phyloP scores from a whole-genome alignment of 2,888 invertebrate genomes.

The Nephrotoma flavescens region DNA sequence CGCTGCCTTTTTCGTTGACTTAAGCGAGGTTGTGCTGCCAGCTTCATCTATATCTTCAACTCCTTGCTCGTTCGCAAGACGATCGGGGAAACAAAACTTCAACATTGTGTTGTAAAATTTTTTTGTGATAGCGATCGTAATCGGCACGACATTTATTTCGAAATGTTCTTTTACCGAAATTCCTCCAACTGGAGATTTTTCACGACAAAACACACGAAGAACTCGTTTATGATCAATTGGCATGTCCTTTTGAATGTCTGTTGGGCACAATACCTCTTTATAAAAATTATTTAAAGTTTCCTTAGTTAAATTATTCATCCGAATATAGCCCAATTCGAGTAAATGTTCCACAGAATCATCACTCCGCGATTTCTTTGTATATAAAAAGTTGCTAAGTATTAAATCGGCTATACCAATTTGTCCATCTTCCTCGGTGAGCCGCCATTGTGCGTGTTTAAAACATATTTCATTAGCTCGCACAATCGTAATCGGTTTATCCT shows the following conservation, averaged over 20 bases:
- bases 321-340: slow-evolving; percentile 86
- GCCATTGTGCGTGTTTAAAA: slow-evolving; percentile 96
- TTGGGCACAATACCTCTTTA: slow-evolving; percentile 70
- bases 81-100: slow-evolving; percentile 93
- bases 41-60: slow-evolving; percentile 41
- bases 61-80: slow-evolving; percentile 62
- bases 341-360: slow-evolving; percentile 97
- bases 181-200: slow-evolving; percentile 95
- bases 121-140: slow-evolving; percentile 83
- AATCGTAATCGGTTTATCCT: slow-evolving; percentile 57
- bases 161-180: slow-evolving; percentile 98
- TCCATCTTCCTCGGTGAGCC: slow-evolving; percentile 93
- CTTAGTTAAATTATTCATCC: slow-evolving; percentile 91
- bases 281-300: slow-evolving; percentile 49
- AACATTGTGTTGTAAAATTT: slow-evolving; percentile 96
- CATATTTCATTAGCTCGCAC: slow-evolving; percentile 88
- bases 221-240: slow-evolving; percentile 87
- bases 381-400: slow-evolving; percentile 88
- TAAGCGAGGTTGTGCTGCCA: slow-evolving; percentile 37
- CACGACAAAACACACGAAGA: slow-evolving; percentile 85
- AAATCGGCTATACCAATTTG: slow-evolving; percentile 95
- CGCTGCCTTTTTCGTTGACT: slow-evolving; percentile 23
- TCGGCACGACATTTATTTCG: slow-evolving; percentile 93
- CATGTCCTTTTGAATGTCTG: slow-evolving; percentile 67
- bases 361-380: slow-evolving; percentile 90